Evolutionary conservation across 2,888 invertebrate genomes (phyloP).

Genomic region (Crioceris asparagi): DNA sequence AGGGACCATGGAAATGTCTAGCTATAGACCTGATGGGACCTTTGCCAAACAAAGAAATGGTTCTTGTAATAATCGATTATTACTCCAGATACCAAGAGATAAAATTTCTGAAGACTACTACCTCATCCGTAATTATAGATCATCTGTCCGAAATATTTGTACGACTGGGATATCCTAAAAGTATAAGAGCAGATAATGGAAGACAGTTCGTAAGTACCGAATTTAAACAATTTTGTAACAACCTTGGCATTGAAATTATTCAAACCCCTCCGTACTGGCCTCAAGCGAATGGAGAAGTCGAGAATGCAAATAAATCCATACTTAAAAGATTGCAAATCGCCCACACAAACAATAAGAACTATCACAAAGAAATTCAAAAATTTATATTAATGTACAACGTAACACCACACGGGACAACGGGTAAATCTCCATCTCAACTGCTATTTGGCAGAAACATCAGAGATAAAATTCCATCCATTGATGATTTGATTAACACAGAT

Average conservation of each 20-base stretch:
- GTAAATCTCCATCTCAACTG: conserved; percentile 22
- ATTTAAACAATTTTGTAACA: conserved; percentile 13
- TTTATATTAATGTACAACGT: conserved; percentile 18
- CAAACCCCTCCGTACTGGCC: conserved; percentile 16
- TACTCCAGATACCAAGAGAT: conserved; percentile 5
- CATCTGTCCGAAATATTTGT: conserved; percentile 10
- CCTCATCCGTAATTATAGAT: conserved; percentile 10
- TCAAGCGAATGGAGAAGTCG: conserved; percentile 25
- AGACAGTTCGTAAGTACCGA: conserved; percentile 14
- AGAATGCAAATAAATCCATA: conserved; percentile 23
- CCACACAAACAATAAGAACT: conserved; percentile 13
- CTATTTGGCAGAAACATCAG: conserved; percentile 18
- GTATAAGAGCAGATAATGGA: conserved; percentile 14
- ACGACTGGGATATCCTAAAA: conserved; percentile 10
- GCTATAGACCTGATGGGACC: conserved; percentile 22
- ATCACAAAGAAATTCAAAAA: conserved; percentile 14
- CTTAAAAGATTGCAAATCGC: conserved; percentile 17
- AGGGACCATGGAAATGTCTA: conserved; percentile 16
- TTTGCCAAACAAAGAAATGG: conserved; percentile 14
- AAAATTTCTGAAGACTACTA: conserved; percentile 11
- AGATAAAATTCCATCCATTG: conserved; percentile 20
- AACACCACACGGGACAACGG: conserved; percentile 25
- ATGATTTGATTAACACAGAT: conserved; percentile 7
- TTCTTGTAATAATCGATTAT: conserved; percentile 10
- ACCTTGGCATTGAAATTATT: conserved; percentile 10